phyloP scores from a whole-genome alignment of 2,888 invertebrate species.

The Eugnorisma glareosa region DNA sequence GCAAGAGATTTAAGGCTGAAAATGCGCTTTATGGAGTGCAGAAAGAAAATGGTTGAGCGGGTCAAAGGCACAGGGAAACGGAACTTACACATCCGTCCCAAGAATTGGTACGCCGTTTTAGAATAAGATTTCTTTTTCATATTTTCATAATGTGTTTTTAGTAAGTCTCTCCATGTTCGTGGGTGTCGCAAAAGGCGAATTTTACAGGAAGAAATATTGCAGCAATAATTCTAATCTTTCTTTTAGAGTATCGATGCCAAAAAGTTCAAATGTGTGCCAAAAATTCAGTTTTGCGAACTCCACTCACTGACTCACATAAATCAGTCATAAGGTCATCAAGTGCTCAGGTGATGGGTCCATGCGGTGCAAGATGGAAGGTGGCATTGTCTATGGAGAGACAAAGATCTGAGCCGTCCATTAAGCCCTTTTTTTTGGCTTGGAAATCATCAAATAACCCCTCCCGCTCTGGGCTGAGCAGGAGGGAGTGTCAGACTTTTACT shows the following conservation, averaged over 20 bases:
- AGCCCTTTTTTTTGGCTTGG: too few relatives aligned
- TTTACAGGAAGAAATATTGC: neutral
- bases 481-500: too few relatives aligned
- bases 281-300: neutral
- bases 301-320: neutral
- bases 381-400: neutral
- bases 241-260: neutral
- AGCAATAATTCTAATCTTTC: neutral
- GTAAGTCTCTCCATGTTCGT: neutral
- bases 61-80: constrained; percentile 25
- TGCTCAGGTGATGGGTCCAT: neutral
- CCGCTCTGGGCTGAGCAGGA: too few relatives aligned
- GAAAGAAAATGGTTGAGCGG: constrained; percentile 34
- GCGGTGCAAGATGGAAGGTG: neutral
- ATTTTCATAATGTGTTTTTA: neutral
- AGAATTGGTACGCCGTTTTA: constrained; percentile 3
- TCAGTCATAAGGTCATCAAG: neutral
- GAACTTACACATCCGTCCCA: constrained; percentile 10
- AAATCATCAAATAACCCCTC: too few relatives aligned
- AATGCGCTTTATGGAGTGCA: constrained; percentile 37
- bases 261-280: neutral
- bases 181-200: neutral
- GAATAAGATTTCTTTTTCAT: constrained; percentile 3
- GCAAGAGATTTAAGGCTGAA: constrained; percentile 43
- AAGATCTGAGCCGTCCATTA: neutral